Conservation (phyloP, 2,113 vertebrate genomes). For the Zapornia atra region DNA sequence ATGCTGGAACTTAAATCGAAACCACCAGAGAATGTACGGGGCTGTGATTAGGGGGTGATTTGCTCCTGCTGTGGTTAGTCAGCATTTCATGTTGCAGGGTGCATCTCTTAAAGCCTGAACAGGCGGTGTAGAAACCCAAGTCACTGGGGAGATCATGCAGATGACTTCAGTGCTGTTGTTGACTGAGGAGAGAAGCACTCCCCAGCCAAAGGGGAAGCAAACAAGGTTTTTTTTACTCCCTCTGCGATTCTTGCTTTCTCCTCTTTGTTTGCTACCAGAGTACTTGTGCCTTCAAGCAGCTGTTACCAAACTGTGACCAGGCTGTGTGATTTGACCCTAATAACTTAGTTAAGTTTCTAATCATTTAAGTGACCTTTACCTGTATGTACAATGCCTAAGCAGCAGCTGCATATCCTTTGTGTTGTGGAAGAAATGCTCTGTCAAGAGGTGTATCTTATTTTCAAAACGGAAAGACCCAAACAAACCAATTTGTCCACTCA, state of each 20-base stretch:
- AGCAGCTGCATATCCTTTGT: neutral
- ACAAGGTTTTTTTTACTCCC: neutral
- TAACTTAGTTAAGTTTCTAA: neutral
- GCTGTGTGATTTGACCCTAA: neutral
- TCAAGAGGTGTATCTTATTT: neutral
- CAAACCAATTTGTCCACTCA: neutral
- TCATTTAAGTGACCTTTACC: neutral
- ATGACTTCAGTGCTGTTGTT: neutral
- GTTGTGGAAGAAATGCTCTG: neutral
- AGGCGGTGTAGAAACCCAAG: neutral
- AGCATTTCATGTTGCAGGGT: neutral
- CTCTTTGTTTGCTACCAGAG: neutral
- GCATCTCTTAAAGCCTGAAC: neutral
- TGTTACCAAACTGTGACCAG: neutral
- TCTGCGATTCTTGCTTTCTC: neutral
- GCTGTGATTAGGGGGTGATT: neutral
- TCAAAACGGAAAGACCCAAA: neutral
- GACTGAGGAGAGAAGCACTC: neutral
- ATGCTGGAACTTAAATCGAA: neutral
- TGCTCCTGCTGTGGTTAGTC: neutral
- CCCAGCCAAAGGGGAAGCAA: neutral
- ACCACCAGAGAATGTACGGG: neutral
- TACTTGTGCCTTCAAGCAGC: neutral
- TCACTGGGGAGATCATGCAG: neutral
- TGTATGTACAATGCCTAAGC: fast-evolving